Evolutionary conservation across 2,888 invertebrate genomes (phyloP).

Genomic region (Callyntrura guangdongensis): DNA sequence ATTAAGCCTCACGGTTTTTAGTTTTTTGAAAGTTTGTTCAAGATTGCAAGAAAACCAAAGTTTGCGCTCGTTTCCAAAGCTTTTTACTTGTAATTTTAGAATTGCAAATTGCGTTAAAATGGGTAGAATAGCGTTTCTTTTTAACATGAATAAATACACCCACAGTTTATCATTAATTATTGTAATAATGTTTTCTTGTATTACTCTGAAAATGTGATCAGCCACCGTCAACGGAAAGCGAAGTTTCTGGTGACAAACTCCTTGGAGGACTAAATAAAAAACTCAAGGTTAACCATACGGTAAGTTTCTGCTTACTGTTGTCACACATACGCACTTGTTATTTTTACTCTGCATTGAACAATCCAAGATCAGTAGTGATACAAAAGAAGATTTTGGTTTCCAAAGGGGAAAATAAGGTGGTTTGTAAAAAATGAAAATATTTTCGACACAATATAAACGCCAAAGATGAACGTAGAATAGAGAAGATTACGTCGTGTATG

Average conservation of each 20-base stretch:
- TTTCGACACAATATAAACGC: neutral
- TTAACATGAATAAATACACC: neutral
- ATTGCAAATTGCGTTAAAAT: too few relatives aligned
- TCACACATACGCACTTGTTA: neutral
- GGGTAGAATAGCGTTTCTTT: neutral
- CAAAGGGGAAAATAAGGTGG: neutral
- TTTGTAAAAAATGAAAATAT: too few relatives aligned
- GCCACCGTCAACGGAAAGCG: conserved; percentile 84
- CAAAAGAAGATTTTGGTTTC: too few relatives aligned
- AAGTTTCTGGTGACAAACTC: conserved; percentile 84
- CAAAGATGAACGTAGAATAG: neutral
- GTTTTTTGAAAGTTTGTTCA: too few relatives aligned
- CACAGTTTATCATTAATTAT: neutral
- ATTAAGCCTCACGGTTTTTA: too few relatives aligned
- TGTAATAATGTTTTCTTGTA: too few relatives aligned
- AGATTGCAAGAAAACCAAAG: too few relatives aligned
- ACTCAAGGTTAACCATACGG: conserved; percentile 81
- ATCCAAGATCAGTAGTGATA: neutral
- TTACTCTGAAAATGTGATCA: conserved; percentile 40
- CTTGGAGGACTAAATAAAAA: conserved; percentile 83
- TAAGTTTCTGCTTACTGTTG: conserved; percentile 39
- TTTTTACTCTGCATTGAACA: neutral
- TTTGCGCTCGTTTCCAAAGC: too few relatives aligned
- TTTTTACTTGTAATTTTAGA: too few relatives aligned
- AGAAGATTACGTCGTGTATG: neutral